Conservation (phyloP, 2,113 vertebrate genomes). For the Chrysemys picta region DNA sequence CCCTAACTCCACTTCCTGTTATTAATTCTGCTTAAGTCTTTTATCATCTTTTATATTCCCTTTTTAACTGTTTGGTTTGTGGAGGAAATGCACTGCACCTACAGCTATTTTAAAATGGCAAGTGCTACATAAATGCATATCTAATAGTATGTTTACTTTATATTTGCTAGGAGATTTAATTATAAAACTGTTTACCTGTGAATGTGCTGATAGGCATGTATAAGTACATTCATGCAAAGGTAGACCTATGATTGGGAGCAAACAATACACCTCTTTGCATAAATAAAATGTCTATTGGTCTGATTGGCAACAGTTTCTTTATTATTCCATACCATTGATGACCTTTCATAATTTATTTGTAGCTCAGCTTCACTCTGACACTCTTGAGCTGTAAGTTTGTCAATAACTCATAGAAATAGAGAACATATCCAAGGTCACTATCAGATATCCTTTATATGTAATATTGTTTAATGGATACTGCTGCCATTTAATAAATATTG, state of each 20-base stretch:
- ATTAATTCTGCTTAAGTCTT: neutral
- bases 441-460: neutral
- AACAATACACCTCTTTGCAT: neutral
- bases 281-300: neutral
- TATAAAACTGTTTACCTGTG: neutral
- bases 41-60: neutral
- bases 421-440: neutral
- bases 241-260: neutral
- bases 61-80: accelerated
- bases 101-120: constrained; percentile 16
- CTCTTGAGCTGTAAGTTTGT: constrained; percentile 22
- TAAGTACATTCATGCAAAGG: neutral
- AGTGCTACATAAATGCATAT: constrained; percentile 34
- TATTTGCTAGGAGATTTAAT: neutral
- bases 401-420: constrained; percentile 27
- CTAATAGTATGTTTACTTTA: neutral
- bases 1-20: neutral
- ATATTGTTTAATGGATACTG: neutral
- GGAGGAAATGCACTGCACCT: neutral
- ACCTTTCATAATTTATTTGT: constrained; percentile 6
- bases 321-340: neutral
- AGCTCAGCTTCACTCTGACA: neutral
- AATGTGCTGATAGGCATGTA: neutral
- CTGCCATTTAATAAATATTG: neutral
- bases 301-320: neutral